A percentile compares a stretch with the other conserved stretches of the same genome.
Conservation (phyloP, 1,140 invertebrate genomes). For the Dendrolimus kikuchii region DNA sequence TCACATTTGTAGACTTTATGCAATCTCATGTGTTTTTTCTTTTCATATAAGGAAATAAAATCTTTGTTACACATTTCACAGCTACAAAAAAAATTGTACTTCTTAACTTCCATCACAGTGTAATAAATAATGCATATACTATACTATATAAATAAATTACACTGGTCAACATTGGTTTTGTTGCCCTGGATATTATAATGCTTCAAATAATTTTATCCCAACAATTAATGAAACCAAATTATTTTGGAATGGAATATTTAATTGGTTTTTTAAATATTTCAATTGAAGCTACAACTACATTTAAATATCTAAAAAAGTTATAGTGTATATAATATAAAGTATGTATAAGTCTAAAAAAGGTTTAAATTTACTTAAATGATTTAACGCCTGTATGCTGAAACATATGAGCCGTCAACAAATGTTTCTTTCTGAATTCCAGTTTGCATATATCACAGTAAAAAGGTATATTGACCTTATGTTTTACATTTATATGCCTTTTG, state of each 20-base stretch:
- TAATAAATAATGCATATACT: neutral
- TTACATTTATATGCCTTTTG: slow-evolving; percentile 51
- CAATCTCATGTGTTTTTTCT: slow-evolving; percentile 59
- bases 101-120: slow-evolving; percentile 4
- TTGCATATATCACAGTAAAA: slow-evolving; percentile 60
- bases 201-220: too few species aligned
- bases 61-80: slow-evolving; percentile 57
- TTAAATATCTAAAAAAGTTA: too few species aligned
- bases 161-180: too few species aligned
- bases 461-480: slow-evolving; percentile 39
- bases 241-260: too few species aligned
- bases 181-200: too few species aligned
- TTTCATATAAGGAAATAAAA: slow-evolving; percentile 51
- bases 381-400: slow-evolving; percentile 64
- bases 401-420: slow-evolving; percentile 56
- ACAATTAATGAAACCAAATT: too few species aligned
- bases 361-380: slow-evolving; percentile 49
- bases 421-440: slow-evolving; percentile 56
- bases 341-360: too few species aligned
- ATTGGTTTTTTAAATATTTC: too few species aligned
- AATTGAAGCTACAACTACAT: too few species aligned
- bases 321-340: too few species aligned
- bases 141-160: neutral
- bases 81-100: slow-evolving; percentile 32
- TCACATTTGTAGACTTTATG: slow-evolving; percentile 64